These are phyloP conservation scores for Noctua pronuba DNA, from an alignment of 2,888 invertebrate species.

Conservation along the genomic window DNA sequence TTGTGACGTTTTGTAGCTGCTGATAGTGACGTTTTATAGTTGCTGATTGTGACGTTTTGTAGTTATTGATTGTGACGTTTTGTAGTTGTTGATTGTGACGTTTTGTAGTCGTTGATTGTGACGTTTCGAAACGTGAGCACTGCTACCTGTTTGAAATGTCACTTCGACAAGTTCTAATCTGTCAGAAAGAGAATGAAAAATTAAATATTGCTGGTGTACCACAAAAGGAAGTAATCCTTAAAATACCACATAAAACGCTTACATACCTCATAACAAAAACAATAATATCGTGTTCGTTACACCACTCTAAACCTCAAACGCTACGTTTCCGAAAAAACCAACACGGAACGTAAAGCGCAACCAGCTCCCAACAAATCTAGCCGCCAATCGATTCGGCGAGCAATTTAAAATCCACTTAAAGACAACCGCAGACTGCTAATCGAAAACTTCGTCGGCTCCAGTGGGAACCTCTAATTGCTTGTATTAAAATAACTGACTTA, in stretches of 20 bases:
- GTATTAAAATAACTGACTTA: slow-evolving; percentile 90
- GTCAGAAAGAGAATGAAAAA: neutral
- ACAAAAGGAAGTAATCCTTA: neutral
- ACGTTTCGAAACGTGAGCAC: neutral
- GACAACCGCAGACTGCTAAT: slow-evolving; percentile 87
- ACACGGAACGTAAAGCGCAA: slow-evolving; percentile 64
- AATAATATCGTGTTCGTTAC: slow-evolving; percentile 30
- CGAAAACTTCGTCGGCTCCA: slow-evolving; percentile 87
- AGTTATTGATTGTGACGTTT: neutral
- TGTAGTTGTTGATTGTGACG: slow-evolving; percentile 9
- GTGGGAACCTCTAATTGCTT: slow-evolving; percentile 87
- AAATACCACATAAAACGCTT: neutral
- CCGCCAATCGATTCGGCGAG: slow-evolving; percentile 81
- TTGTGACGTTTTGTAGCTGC: neutral
- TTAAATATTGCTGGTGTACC: neutral
- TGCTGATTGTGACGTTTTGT: neutral
- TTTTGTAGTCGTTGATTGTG: neutral
- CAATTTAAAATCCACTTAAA: slow-evolving; percentile 90
- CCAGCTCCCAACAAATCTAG: slow-evolving; percentile 66
- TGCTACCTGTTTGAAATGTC: neutral
- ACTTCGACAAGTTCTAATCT: neutral
- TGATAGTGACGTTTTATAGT: neutral
- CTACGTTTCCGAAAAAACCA: slow-evolving; percentile 62
- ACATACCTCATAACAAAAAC: slow-evolving; percentile 20
- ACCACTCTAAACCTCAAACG: slow-evolving; percentile 45